phyloP scores from a whole-genome alignment of 2,888 invertebrate genomes.

The Archips xylosteana region DNA sequence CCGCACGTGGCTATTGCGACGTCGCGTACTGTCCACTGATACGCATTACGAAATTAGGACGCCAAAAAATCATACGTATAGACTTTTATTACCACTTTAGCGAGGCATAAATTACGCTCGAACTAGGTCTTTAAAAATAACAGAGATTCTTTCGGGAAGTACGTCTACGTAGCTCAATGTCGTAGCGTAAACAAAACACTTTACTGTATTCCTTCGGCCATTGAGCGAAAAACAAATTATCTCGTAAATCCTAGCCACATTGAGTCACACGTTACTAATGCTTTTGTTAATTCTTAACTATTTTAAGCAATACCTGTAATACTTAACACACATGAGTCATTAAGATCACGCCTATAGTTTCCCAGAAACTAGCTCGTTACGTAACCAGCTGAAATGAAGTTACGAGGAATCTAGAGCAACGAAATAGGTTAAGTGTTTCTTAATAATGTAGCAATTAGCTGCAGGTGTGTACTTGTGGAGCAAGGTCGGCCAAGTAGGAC shows the following conservation, averaged over 20 bases:
- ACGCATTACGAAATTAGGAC: slow-evolving; percentile 37
- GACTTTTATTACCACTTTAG: slow-evolving; percentile 31
- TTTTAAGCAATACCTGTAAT: slow-evolving; percentile 36
- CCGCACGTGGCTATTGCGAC: slow-evolving; percentile 55
- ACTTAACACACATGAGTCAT: slow-evolving; percentile 40
- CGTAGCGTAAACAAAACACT: slow-evolving; percentile 6
- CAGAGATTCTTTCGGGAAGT: neutral
- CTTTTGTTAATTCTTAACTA: slow-evolving; percentile 33
- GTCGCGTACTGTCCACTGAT: slow-evolving; percentile 21
- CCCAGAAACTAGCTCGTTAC: slow-evolving; percentile 61
- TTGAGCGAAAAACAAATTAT: slow-evolving; percentile 20
- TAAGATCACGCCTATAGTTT: slow-evolving; percentile 51
- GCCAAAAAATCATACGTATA: slow-evolving; percentile 25
- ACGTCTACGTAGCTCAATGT: neutral
- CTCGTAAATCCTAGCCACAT: slow-evolving; percentile 15
- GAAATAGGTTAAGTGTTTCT: slow-evolving; percentile 82
- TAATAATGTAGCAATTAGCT: slow-evolving; percentile 78
- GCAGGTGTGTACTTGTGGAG: slow-evolving; percentile 54
- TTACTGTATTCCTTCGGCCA: neutral
- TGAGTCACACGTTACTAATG: slow-evolving; percentile 38
- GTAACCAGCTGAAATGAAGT: slow-evolving; percentile 55
- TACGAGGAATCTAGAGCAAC: slow-evolving; percentile 69
- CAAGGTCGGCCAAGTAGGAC: slow-evolving; percentile 69
- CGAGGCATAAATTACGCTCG: neutral
- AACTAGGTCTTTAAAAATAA: neutral